Base-by-base conservation (phyloP, 2,888 invertebrate genomes). In the Hirtodrosophila duncani region DNA sequence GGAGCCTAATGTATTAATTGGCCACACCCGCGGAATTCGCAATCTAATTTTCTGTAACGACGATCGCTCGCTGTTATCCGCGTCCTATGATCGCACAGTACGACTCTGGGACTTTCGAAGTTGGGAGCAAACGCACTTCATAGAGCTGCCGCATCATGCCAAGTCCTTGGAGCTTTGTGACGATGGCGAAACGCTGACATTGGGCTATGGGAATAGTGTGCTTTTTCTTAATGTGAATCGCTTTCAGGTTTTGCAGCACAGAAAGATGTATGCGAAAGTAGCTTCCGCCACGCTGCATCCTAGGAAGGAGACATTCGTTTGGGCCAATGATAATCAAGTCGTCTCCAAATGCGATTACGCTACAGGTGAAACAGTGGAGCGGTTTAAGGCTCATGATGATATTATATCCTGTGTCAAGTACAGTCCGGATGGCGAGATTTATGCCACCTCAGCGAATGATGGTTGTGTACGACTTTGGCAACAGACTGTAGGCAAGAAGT, bases 401-500 rank as follows among this genome's bases (percentile, higher is more conserved):
- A 95, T 96, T 1, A 92, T 98, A 5, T 97, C 97, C 87, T 94
- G 94, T 87, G 93, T 97, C 14, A 89, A 92, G 55, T 98, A 97
- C 88, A 96, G 96, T 16, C 97, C 97, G 1, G 97, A 98, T 87
- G 97, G 97, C 9, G 97, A 97, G 88, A 88, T 97, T 57, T 98
- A 96, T 87, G 97, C 97, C 9, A 95, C 95, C 38, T 95, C 97
- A 1, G 95, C 96, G 5, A 97, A 97, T 87, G 97, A 97, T 87
- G 98, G 98, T 58, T 97, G 97, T 0, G 89, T 98, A 67, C 91
- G 97, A 58, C 89, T 98, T 63, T 98, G 98, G 98, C 97, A 97
- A 87, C 96, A 94, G 38, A 93, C 93, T 41, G 92, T 97, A 26
- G 97, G 97, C 41, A 95, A 96, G 85, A 96, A 92, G 9, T 95